These are phyloP conservation scores for Hemistola chrysoprasaria DNA, from an alignment of 2,888 invertebrate genomes.

Conservation along the genomic window DNA sequence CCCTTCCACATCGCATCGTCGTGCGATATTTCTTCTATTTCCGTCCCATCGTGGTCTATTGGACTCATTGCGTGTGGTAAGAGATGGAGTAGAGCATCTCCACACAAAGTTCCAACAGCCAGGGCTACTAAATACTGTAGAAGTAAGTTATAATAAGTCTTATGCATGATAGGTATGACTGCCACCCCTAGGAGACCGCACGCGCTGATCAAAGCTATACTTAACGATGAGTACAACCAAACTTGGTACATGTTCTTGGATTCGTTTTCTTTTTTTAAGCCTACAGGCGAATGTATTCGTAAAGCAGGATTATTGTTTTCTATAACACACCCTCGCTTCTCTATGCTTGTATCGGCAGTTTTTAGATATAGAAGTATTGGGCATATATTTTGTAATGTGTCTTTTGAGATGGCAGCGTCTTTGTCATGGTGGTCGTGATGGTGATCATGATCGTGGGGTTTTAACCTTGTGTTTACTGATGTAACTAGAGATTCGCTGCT, in stretches of 20 bases:
- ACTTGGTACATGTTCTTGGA: constrained; percentile 78
- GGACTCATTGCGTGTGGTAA: constrained; percentile 91
- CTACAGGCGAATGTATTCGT: constrained; percentile 3
- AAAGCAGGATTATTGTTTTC: constrained; percentile 40
- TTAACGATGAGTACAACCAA: constrained; percentile 92
- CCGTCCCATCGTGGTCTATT: constrained; percentile 41
- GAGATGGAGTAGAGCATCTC: constrained; percentile 95
- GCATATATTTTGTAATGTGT: constrained; percentile 81
- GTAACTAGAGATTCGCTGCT: constrained; percentile 70
- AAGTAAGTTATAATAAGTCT: constrained; percentile 92
- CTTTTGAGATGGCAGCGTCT: constrained; percentile 47
- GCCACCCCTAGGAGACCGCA: constrained; percentile 94
- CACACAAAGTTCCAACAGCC: constrained; percentile 95
- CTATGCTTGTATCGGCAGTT: constrained; percentile 76
- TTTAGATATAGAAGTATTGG: constrained; percentile 87
- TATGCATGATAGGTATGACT: constrained; percentile 95
- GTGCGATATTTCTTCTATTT: constrained; percentile 63
- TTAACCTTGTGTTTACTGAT: constrained; percentile 65
- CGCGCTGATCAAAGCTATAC: constrained; percentile 92
- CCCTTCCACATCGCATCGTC: constrained; percentile 93
- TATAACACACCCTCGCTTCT: constrained; percentile 81
- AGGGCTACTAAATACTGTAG: constrained; percentile 96
- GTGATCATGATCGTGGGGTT: constrained; percentile 51
- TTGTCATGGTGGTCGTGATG: constrained; percentile 39
- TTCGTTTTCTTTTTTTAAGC: constrained; percentile 41